Conservation (phyloP, 2,797 vertebrate species). For the Pseudochirops corinnae region DNA sequence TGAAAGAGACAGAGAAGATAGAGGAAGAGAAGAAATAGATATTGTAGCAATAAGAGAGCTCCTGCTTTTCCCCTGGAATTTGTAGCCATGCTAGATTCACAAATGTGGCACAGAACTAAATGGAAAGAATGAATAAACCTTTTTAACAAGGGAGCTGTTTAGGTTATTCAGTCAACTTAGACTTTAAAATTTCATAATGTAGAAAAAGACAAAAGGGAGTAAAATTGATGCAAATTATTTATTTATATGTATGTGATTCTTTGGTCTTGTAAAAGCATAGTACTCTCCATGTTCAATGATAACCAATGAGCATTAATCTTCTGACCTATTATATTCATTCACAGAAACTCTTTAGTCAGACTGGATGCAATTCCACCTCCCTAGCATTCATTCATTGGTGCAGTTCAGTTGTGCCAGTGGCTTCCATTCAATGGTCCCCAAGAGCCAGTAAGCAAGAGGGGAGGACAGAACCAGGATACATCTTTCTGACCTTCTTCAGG, state of each 20-base stretch:
- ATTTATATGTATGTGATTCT: rapidly evolving
- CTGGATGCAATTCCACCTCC: not conserved
- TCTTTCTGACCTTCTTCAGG: not conserved
- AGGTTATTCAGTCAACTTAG: not conserved
- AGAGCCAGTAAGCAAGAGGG: not conserved
- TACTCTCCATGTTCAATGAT: not conserved
- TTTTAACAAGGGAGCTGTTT: not conserved
- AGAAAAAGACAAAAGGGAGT: not conserved
- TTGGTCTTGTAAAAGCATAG: not conserved
- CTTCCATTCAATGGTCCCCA: not conserved
- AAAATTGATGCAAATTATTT: not conserved
- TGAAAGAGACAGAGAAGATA: not conserved
- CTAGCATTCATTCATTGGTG: not conserved
- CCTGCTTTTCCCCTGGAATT: not conserved
- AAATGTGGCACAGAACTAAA: not conserved
- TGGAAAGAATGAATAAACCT: not conserved
- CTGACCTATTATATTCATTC: not conserved
- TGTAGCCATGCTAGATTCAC: not conserved
- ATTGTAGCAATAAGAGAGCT: not conserved
- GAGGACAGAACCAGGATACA: not conserved
- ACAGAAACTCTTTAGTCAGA: not conserved
- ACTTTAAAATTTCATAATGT: not conserved
- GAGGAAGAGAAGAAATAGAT: not conserved
- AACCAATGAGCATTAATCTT: not conserved
- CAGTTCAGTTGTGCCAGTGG: not conserved